phyloP scores from a whole-genome alignment of 2,113 vertebrate genomes.

The Sciurus niger region DNA sequence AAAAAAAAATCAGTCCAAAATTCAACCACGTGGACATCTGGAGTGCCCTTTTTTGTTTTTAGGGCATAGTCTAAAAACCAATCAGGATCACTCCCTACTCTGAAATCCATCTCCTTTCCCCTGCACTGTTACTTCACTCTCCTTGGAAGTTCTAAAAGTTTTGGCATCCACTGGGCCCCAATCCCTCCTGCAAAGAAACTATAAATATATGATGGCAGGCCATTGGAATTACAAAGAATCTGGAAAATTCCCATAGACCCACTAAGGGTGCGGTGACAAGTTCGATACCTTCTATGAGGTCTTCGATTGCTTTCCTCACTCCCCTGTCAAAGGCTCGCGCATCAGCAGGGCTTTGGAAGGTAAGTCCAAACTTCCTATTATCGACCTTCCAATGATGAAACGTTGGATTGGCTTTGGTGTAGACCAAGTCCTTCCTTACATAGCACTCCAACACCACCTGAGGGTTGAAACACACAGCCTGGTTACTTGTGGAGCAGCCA shows the following conservation, averaged over 20 bases:
- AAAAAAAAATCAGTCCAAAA: neutral
- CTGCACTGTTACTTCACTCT: neutral
- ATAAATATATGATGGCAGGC: neutral
- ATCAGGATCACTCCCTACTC: neutral
- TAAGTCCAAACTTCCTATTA: slow-evolving; percentile 96
- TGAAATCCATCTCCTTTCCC: neutral
- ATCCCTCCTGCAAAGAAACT: neutral
- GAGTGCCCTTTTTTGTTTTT: neutral
- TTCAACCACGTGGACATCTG: neutral
- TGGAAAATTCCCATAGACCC: neutral
- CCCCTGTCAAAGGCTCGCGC: slow-evolving; percentile 98
- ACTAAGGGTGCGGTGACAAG: neutral
- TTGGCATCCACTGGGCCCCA: neutral
- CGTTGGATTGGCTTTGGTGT: slow-evolving; percentile 99
- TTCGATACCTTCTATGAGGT: slow-evolving; percentile 96
- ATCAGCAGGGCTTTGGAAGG: slow-evolving; percentile 98
- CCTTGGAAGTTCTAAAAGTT: neutral
- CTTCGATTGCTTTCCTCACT: slow-evolving; percentile 98
- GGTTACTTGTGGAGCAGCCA: slow-evolving; percentile 72
- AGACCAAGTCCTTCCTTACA: slow-evolving; percentile 97
- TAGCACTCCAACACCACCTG: slow-evolving; percentile 99
- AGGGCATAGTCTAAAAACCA: neutral
- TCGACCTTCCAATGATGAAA: slow-evolving; percentile 99
- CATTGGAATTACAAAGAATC: slow-evolving; percentile 5
- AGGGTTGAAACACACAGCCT: slow-evolving; percentile 76